Evolutionary conservation across 2,888 invertebrate genomes (phyloP), one percentile per base, ranked within the genome.

Genomic region (Cosmia pyralina): DNA sequence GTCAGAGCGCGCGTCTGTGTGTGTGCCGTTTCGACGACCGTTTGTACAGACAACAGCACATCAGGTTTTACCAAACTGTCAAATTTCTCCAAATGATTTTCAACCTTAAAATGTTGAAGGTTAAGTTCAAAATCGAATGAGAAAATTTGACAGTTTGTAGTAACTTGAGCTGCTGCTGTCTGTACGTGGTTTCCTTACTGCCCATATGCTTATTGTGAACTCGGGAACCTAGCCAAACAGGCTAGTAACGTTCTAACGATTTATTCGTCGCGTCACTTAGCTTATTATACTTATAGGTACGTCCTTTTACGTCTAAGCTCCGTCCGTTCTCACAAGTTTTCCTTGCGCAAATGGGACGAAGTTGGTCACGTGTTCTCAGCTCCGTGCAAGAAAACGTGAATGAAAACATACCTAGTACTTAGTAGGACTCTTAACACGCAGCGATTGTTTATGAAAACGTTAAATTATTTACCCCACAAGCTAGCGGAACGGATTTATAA

Each of bases 351-450:
- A 2, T 28, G 28, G 28, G 28, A 3, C 28, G 28, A 3, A 28
- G 28, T 28, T 28, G 13, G 57, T 63, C 81, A 81, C 81, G 71
- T 83, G 84, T 34, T 0, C n/a, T 8, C 8, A 11, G 8, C 8
- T 48, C 0, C 81, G 75, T 75, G 84, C n/a, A 11, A 41, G 52
- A 66, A 71, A 69, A 81, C 80, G 80, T 71, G 80, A 71, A 57
- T 53, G 67, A 66, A 59, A 69, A 69, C 28, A 60, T 60, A 28
- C 15, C 15, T 41, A 11, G 62, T 28, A 28, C 28, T 28, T 28
- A 28, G 28, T 28, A 28, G 28, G 28, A 28, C 28, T 48, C 34
- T 10, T 5, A 63, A 38, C 68, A 59, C 58, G 82, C 55, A 53
- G 46, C 34, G 13, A 55, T 68, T 70, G 70, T 83, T 72, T 81